A percentile compares a stretch with the other conserved stretches of the same genome.
These are phyloP conservation scores for Rhea americana DNA, from an alignment of 2,113 vertebrate genomes.

Conservation along the genomic window DNA sequence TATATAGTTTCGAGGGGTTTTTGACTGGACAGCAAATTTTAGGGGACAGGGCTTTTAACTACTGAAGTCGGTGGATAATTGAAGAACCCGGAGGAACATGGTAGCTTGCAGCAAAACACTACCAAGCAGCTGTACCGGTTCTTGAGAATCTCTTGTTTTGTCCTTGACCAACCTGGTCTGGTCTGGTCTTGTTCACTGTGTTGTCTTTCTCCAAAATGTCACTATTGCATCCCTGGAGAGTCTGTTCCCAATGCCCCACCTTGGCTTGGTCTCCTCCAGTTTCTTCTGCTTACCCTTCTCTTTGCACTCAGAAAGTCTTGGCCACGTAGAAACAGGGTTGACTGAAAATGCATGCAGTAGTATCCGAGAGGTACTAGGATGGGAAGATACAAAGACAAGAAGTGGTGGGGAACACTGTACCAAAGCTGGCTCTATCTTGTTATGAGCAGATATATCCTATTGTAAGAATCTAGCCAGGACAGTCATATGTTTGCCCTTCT, in stretches of 20 bases:
- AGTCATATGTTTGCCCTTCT: not conserved
- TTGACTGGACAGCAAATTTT: not conserved
- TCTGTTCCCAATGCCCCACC: not conserved
- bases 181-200: fast-evolving
- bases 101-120: not conserved
- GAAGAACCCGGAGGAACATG: not conserved
- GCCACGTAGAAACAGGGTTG: not conserved
- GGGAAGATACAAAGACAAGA: not conserved
- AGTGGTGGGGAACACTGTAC: not conserved
- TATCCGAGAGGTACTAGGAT: too few relatives aligned
- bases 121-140: fast-evolving
- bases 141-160: not conserved
- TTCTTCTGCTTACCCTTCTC: not conserved
- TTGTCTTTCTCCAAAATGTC: not conserved
- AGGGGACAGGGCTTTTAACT: fast-evolving
- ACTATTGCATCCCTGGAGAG: not conserved
- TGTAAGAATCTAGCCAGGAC: not conserved
- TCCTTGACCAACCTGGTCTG: not conserved
- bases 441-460: not conserved
- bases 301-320: not conserved
- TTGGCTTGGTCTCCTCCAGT: not conserved
- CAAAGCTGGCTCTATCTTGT: not conserved
- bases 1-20: not conserved
- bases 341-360: fast-evolving
- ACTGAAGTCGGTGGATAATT: not conserved